phyloP scores from a whole-genome alignment of 2,797 vertebrate genomes.

The Dallia pectoralis region DNA sequence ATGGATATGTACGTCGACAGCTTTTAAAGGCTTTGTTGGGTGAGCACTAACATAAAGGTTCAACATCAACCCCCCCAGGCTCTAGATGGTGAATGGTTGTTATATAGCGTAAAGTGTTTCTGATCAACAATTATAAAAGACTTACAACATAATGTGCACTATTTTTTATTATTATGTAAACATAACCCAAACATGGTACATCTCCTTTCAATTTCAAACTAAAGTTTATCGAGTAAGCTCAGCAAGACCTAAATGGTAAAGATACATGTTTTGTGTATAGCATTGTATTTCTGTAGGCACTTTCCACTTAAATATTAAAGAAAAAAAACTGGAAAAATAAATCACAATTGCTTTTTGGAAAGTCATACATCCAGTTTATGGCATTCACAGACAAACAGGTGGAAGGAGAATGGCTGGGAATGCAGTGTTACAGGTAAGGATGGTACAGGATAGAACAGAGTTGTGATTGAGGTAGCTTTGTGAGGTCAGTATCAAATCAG shows the following conservation, averaged over 20 bases:
- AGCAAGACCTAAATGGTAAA: background rate
- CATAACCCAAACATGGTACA: background rate
- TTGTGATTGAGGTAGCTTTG: background rate
- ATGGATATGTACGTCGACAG: no score
- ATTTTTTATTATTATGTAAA: background rate
- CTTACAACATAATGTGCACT: background rate
- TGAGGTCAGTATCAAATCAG: slow-evolving; percentile 18
- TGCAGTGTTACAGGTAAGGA: background rate
- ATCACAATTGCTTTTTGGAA: background rate
- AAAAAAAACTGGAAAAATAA: background rate
- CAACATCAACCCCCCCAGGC: no score
- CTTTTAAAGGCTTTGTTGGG: no score
- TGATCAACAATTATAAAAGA: background rate
- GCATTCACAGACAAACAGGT: slow-evolving; percentile 32
- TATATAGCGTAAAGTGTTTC: no score
- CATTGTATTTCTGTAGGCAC: background rate
- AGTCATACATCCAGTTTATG: slow-evolving; percentile 7
- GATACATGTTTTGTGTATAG: background rate
- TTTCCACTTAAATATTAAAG: background rate
- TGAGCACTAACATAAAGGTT: no score
- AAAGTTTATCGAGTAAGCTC: background rate
- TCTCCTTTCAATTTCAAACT: background rate
- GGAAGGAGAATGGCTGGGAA: background rate
- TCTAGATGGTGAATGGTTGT: no score
- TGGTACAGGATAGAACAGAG: slow-evolving; percentile 1